These are phyloP conservation scores for Leptinotarsa juncta DNA, from an alignment of 2,888 invertebrate genomes.

Conservation along the genomic window DNA sequence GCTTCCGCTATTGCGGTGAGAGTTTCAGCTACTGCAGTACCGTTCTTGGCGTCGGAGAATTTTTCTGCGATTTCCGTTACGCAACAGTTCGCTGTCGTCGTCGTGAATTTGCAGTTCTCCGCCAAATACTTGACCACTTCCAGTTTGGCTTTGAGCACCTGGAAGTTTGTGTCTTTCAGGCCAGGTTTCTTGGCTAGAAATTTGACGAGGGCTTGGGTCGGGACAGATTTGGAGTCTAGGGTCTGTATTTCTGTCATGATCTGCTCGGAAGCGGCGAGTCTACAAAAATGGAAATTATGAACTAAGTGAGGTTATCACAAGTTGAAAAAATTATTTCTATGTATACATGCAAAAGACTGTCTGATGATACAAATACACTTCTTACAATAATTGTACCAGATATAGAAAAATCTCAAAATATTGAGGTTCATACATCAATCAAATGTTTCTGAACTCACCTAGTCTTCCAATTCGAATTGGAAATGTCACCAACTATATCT, in stretches of 20 bases:
- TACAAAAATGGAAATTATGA: slow-evolving; percentile 38
- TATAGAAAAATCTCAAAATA: no score
- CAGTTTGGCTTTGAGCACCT: slow-evolving; percentile 85
- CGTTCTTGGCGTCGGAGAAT: slow-evolving; percentile 86
- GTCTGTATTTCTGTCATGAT: slow-evolving; percentile 73
- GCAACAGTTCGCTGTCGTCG: slow-evolving; percentile 79
- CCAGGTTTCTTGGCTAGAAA: slow-evolving; percentile 87
- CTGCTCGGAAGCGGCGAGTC: slow-evolving; percentile 81
- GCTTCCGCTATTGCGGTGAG: slow-evolving; percentile 83
- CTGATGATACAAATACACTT: no score
- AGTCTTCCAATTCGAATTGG: slow-evolving; percentile 88
- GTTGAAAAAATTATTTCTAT: no score
- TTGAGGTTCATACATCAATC: no score
- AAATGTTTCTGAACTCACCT: slow-evolving; percentile 51
- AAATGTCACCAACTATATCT: slow-evolving; percentile 74
- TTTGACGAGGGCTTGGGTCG: slow-evolving; percentile 81
- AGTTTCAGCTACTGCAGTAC: slow-evolving; percentile 75
- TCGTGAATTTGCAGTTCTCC: slow-evolving; percentile 79
- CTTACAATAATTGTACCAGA: no score
- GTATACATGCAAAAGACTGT: no score
- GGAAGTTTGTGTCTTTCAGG: slow-evolving; percentile 89
- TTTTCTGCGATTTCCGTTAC: slow-evolving; percentile 86
- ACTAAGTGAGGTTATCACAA: neutral
- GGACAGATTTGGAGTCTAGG: slow-evolving; percentile 73
- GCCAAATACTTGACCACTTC: slow-evolving; percentile 84